These are phyloP conservation scores for Beroe ovata DNA, from an alignment of 37 sponge, comb jelly and placozoan genomes.

Conservation along the genomic window DNA sequence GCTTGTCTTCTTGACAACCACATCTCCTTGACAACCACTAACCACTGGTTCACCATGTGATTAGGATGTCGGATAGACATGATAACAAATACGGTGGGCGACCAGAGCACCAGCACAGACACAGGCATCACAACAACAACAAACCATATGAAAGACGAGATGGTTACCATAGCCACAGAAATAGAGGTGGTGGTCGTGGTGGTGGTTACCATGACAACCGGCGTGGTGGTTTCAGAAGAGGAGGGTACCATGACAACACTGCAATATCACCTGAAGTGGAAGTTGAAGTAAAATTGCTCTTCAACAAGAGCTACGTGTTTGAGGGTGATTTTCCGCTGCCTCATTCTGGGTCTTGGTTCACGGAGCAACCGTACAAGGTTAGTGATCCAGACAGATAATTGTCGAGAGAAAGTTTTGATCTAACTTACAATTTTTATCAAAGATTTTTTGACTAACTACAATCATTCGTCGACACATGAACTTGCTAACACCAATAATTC, in stretches of 20 bases:
- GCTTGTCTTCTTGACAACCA: no score
- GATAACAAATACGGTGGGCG: neutral
- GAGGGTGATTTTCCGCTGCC: neutral
- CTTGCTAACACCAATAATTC: no score
- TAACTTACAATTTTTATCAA: no score
- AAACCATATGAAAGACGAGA: neutral
- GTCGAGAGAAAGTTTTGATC: no score
- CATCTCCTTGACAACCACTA: no score
- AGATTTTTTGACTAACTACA: no score
- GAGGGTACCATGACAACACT: neutral
- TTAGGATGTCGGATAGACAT: neutral
- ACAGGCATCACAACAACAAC: neutral
- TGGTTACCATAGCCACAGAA: neutral
- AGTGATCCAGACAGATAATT: no score
- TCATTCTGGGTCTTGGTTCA: constrained; percentile 21
- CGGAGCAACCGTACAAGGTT: constrained; percentile 19
- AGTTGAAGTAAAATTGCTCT: neutral
- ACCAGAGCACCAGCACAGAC: constrained; percentile 3
- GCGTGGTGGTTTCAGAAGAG: neutral
- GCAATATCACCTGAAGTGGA: neutral
- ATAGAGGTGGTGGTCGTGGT: neutral
- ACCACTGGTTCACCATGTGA: no score
- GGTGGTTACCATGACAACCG: constrained; percentile 28
- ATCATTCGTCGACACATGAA: no score
- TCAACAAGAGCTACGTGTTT: constrained; percentile 52